These are phyloP conservation scores for Bombus balteatus DNA, from an alignment of 1,140 invertebrate species.

Conservation along the genomic window DNA sequence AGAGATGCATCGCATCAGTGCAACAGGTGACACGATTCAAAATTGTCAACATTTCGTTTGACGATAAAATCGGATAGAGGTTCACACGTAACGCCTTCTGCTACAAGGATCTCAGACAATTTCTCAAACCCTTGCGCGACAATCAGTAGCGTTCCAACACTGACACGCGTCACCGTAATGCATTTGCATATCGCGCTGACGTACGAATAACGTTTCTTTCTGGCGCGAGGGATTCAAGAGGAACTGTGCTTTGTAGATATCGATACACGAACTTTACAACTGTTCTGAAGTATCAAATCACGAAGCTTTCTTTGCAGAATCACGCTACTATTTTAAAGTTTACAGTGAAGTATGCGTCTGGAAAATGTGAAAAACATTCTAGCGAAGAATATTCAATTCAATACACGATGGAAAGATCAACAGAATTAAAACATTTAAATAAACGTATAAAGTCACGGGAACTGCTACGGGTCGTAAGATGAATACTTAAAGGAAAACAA, in stretches of 20 bases:
- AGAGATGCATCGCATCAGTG: conserved; percentile 41
- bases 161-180: conserved; percentile 32
- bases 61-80: conserved; percentile 67
- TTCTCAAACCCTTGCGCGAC: conserved; percentile 30
- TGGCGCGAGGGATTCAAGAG: not conserved
- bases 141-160: conserved; percentile 44
- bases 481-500: not conserved
- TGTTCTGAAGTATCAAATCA: not conserved
- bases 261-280: not conserved
- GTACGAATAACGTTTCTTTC: not conserved
- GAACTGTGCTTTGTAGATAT: not conserved
- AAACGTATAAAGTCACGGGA: not conserved
- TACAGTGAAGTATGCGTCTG: not conserved
- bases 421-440: not conserved
- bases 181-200: conserved; percentile 36
- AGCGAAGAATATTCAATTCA: not conserved
- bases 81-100: conserved; percentile 13
- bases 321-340: no score
- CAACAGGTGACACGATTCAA: conserved; percentile 72
- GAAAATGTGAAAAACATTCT: not conserved
- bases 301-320: not conserved
- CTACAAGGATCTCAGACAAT: conserved; percentile 30
- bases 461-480: not conserved
- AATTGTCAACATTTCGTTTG: conserved; percentile 70
- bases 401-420: not conserved